phyloP scores from a whole-genome alignment of 2,113 vertebrate species.

The Crotalus viridis region DNA sequence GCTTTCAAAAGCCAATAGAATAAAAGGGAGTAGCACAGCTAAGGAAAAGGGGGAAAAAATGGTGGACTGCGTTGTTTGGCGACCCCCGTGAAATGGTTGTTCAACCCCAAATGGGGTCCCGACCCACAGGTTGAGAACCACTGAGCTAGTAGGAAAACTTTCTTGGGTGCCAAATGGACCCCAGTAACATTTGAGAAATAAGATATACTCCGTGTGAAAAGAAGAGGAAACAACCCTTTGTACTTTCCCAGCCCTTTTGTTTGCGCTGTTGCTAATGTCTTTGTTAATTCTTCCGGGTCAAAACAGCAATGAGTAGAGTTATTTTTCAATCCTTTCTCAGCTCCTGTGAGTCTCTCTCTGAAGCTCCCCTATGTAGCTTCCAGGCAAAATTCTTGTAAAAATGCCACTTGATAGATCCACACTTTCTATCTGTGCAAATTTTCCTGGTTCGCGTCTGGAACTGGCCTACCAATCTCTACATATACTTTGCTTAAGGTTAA shows the following conservation, averaged over 20 bases:
- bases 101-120: no score
- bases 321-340: background rate
- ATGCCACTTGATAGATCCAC: background rate
- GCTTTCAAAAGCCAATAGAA: no score
- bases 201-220: slow-evolving; percentile 3
- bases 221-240: background rate
- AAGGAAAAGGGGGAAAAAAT: no score
- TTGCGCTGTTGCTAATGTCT: background rate
- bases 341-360: background rate
- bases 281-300: background rate
- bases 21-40: no score
- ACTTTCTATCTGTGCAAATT: slow-evolving; percentile 18
- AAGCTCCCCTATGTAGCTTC: rapidly evolving
- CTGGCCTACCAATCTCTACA: background rate
- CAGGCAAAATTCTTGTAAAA: rapidly evolving
- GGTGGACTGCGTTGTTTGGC: no score
- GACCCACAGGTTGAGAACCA: no score
- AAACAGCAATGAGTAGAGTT: slow-evolving; percentile 4
- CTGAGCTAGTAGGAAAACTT: background rate
- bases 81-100: no score
- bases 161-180: background rate
- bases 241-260: background rate
- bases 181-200: background rate
- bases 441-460: slow-evolving; percentile 12
- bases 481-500: background rate